Percentiles rank a stretch among this genome's conserved stretches.
These are phyloP conservation scores for Octodon degus DNA, from an alignment of 2,113 vertebrate species.

Conservation along the genomic window DNA sequence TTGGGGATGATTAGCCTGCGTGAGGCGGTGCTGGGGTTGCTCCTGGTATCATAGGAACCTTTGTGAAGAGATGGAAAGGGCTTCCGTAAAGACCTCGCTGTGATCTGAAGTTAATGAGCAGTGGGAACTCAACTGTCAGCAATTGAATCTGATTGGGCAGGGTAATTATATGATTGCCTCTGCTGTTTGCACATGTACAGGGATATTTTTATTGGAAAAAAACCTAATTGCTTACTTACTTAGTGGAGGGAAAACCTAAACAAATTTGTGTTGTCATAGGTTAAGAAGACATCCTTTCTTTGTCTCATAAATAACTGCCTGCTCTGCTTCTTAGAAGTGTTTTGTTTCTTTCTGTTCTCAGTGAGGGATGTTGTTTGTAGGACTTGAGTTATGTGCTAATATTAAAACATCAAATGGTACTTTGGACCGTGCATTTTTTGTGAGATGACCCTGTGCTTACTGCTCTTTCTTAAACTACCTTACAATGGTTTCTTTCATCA, in stretches of 20 bases:
- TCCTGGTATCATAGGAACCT: constrained; percentile 87
- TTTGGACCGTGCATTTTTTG: neutral
- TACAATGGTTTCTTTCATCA: constrained; percentile 65
- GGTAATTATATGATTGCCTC: constrained; percentile 93
- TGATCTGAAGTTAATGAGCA: constrained; percentile 86
- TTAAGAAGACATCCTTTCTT: constrained; percentile 86
- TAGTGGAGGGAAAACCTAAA: constrained; percentile 87
- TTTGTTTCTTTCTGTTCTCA: constrained; percentile 83
- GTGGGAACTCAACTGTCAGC: constrained; percentile 87
- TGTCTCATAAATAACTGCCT: constrained; percentile 80
- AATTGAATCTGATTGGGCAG: constrained; percentile 92
- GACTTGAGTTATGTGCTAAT: constrained; percentile 31
- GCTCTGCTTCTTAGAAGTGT: constrained; percentile 75
- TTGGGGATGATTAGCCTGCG: constrained; percentile 86
- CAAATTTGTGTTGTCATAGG: constrained; percentile 85
- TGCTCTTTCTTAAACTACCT: constrained; percentile 5
- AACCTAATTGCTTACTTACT: constrained; percentile 91
- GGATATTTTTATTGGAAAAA: constrained; percentile 93
- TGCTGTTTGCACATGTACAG: constrained; percentile 89
- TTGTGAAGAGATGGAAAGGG: constrained; percentile 87
- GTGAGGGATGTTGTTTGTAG: constrained; percentile 32
- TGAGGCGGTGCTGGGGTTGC: constrained; percentile 80
- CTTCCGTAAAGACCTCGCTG: constrained; percentile 91
- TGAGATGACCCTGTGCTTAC: neutral
- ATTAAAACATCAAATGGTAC: constrained; percentile 37